phyloP scores from a whole-genome alignment of 1,140 invertebrate species.

The Caenorhabditis remanei region DNA sequence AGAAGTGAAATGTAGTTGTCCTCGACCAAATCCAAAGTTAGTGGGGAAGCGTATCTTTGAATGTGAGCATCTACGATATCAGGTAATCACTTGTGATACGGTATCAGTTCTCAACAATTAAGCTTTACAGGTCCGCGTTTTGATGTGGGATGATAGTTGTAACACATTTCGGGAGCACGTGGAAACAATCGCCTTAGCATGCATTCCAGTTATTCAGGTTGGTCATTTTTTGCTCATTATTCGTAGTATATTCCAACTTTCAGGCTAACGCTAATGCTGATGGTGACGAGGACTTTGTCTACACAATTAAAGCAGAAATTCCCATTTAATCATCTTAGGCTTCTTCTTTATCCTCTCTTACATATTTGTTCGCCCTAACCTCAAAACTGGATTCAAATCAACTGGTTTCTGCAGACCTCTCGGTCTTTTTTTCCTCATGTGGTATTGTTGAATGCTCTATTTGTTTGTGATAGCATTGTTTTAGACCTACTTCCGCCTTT shows the following conservation, averaged over 20 bases:
- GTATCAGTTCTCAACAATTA: neutral
- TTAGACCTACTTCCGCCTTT: neutral
- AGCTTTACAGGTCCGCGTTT: conserved; percentile 70
- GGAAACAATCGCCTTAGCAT: conserved; percentile 75
- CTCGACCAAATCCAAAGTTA: conserved; percentile 71
- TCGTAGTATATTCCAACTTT: conserved; percentile 66
- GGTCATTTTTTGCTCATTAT: neutral
- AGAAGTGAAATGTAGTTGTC: conserved; percentile 78
- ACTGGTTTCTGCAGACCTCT: neutral
- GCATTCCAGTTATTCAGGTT: conserved; percentile 77
- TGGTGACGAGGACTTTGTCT: conserved; percentile 73
- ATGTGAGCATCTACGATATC: conserved; percentile 76
- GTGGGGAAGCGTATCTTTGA: conserved; percentile 77
- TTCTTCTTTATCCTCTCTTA: neutral
- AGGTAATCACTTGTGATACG: conserved; percentile 28
- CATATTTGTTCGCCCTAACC: neutral
- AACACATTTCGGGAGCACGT: conserved; percentile 72
- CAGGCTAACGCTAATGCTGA: conserved; percentile 77
- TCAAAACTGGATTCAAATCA: conserved; percentile 25
- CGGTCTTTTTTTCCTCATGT: neutral
- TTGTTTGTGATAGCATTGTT: conserved; percentile 19
- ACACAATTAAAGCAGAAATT: conserved; percentile 71
- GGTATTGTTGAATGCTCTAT: conserved; percentile 29
- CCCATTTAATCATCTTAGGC: conserved; percentile 66
- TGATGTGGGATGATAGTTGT: conserved; percentile 77